These are phyloP conservation scores for Barypeithes pellucidus DNA, from an alignment of 2,888 invertebrate species.

Conservation along the genomic window DNA sequence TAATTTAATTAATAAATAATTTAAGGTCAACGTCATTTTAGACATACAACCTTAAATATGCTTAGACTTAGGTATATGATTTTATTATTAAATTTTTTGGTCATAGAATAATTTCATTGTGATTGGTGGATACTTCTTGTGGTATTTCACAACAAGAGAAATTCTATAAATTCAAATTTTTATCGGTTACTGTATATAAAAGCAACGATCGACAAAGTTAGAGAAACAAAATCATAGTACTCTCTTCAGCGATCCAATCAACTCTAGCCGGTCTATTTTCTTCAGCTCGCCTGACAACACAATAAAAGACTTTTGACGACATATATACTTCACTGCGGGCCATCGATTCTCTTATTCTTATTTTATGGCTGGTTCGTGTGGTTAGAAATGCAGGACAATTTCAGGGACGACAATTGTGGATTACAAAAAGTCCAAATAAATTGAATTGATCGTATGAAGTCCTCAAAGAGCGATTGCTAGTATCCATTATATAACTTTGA, in stretches of 20 bases:
- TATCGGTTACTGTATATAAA: too few species aligned
- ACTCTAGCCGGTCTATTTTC: conserved; percentile 35
- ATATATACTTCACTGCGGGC: conserved; percentile 40
- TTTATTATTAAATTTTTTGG: too few species aligned
- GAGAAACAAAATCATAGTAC: conserved; percentile 22
- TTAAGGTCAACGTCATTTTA: too few species aligned
- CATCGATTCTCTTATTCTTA: conserved; percentile 45
- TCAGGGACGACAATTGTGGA: not conserved
- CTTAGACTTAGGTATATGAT: too few species aligned
- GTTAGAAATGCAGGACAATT: conserved; percentile 10
- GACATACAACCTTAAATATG: too few species aligned
- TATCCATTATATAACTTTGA: not conserved
- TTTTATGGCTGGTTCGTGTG: conserved; percentile 36
- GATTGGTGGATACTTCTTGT: too few species aligned
- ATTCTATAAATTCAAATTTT: too few species aligned
- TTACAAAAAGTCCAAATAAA: conserved; percentile 18
- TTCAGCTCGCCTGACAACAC: conserved; percentile 35
- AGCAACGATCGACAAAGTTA: conserved; percentile 31
- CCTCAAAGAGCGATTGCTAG: not conserved
- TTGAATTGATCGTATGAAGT: not conserved
- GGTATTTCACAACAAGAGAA: too few species aligned
- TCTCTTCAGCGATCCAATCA: conserved; percentile 44
- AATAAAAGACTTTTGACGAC: conserved; percentile 52
- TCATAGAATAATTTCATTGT: too few species aligned
- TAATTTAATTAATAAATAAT: too few species aligned